phyloP scores from a whole-genome alignment of 2,888 invertebrate species.

The Gibbula magus region DNA sequence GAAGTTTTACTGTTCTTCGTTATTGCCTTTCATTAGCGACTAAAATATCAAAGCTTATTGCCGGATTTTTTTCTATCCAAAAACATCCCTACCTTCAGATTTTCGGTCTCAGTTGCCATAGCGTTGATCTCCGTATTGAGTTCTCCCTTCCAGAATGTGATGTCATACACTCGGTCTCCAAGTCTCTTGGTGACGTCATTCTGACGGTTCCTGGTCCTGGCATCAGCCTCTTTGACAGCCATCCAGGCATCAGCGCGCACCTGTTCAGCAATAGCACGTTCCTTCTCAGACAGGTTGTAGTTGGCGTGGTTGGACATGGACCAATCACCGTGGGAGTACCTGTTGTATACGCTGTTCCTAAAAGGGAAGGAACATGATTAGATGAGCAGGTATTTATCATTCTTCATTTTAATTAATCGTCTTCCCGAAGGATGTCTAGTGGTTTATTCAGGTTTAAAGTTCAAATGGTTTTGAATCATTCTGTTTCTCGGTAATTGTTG shows the following conservation, averaged over 20 bases:
- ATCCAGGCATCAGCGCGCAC: constrained; percentile 73
- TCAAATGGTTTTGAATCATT: too few relatives aligned
- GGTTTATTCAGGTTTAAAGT: too few relatives aligned
- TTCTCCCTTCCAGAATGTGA: constrained; percentile 78
- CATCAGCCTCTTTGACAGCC: constrained; percentile 76
- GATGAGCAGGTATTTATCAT: too few relatives aligned
- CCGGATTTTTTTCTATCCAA: too few relatives aligned
- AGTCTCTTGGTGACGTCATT: constrained; percentile 90
- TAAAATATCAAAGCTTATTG: too few relatives aligned
- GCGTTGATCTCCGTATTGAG: constrained; percentile 88
- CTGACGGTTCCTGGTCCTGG: constrained; percentile 74
- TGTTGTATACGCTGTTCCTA: constrained; percentile 82
- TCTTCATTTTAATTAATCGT: too few relatives aligned
- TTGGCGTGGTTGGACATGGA: constrained; percentile 85
- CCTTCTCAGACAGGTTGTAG: constrained; percentile 90
- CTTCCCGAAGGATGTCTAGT: too few relatives aligned
- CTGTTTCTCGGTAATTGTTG: too few relatives aligned
- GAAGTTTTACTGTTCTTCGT: too few relatives aligned
- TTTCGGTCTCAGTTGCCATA: constrained; percentile 82
- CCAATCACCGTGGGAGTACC: constrained; percentile 93
- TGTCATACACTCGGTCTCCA: constrained; percentile 75
- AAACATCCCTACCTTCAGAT: constrained; percentile 63
- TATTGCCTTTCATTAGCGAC: too few relatives aligned
- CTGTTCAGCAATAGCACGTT: constrained; percentile 80
- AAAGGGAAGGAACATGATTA: not conserved